phyloP scores from a whole-genome alignment of 1,140 invertebrate genomes.

The Rhagoletis pomonella region DNA sequence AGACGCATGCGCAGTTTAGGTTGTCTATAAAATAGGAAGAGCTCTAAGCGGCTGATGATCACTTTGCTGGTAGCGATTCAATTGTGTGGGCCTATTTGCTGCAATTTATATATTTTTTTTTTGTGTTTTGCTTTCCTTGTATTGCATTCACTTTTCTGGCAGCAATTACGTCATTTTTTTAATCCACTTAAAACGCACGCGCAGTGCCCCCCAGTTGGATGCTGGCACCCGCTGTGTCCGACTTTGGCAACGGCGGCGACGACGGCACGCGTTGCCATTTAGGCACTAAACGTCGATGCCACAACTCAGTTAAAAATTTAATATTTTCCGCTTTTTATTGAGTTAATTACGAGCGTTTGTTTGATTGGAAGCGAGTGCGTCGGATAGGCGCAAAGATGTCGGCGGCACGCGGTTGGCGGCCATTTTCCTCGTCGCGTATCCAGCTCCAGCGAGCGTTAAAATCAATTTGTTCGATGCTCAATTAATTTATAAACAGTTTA shows the following conservation, averaged over 20 bases:
- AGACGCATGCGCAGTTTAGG: background rate
- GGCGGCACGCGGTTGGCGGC: slow-evolving; percentile 20
- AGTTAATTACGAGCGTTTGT: slow-evolving; percentile 5
- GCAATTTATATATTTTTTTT: too few relatives aligned
- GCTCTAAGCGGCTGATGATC: background rate
- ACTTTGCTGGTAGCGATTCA: background rate
- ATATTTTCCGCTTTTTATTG: slow-evolving; percentile 38
- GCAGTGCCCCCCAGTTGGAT: slow-evolving; percentile 18
- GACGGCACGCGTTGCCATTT: slow-evolving; percentile 27
- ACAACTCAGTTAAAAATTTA: slow-evolving; percentile 29
- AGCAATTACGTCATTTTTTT: slow-evolving; percentile 23
- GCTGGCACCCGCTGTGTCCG: slow-evolving; percentile 15
- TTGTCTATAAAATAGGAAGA: background rate
- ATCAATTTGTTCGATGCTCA: slow-evolving; percentile 25
- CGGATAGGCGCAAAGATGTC: background rate
- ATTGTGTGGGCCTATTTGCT: background rate
- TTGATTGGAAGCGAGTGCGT: slow-evolving; percentile 22
- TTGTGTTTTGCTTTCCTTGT: background rate
- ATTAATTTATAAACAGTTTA: slow-evolving; percentile 48
- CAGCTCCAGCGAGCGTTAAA: background rate
- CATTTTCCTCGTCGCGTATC: background rate
- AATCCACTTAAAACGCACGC: slow-evolving; percentile 45
- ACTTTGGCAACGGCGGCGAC: background rate
- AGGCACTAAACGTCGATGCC: background rate
- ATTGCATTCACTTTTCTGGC: slow-evolving; percentile 1